phyloP scores from a whole-genome alignment of 1,140 invertebrate genomes.

The Cyrtorhinus lividipennis region DNA sequence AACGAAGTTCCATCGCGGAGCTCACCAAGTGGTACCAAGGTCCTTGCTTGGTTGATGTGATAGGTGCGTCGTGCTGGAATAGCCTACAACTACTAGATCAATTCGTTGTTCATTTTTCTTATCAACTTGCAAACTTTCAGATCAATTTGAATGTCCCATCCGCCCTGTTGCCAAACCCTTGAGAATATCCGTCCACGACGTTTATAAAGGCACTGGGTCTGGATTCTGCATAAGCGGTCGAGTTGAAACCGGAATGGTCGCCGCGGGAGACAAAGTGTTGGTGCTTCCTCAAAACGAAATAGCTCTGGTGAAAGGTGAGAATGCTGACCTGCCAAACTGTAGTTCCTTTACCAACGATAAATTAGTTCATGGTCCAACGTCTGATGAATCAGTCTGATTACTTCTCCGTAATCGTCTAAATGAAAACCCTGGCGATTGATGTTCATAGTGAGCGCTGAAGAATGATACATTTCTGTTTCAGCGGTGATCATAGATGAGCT shows the following conservation, averaged over 20 bases:
- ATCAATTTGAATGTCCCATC: constrained; percentile 68
- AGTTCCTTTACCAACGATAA: no score
- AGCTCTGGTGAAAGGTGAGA: constrained; percentile 52
- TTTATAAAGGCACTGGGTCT: constrained; percentile 82
- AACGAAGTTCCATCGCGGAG: constrained; percentile 45
- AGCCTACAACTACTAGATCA: neutral
- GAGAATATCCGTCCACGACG: constrained; percentile 82
- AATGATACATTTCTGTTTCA: no score
- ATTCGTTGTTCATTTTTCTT: neutral
- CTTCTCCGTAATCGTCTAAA: no score
- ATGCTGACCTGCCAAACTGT: no score
- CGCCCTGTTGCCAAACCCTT: constrained; percentile 78
- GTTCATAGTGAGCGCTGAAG: no score
- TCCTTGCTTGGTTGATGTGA: constrained; percentile 63
- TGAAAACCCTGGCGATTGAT: no score
- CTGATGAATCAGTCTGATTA: no score
- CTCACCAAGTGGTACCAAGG: constrained; percentile 75
- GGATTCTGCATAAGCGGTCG: constrained; percentile 78
- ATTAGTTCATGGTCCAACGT: no score
- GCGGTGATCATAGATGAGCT: constrained; percentile 57
- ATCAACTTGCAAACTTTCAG: constrained; percentile 29
- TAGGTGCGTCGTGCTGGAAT: no score
- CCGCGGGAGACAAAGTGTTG: constrained; percentile 71
- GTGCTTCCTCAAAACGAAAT: constrained; percentile 73
- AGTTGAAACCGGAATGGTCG: constrained; percentile 79